Base-by-base conservation (phyloP, 1,140 invertebrate species). In the Heliconius hewitsoni region DNA sequence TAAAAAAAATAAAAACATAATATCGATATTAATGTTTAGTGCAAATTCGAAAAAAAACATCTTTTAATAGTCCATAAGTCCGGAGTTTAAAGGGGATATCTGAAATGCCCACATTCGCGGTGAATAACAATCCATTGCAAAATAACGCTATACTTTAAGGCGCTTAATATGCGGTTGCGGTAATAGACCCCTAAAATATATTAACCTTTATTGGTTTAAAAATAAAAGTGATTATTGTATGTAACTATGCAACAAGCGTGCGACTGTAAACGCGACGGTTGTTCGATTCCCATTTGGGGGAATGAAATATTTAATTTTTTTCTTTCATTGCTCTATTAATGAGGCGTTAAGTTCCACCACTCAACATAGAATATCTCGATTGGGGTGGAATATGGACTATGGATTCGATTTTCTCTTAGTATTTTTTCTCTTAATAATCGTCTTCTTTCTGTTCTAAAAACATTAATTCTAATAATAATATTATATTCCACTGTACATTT, bases 61-160 rank as follows among this genome's bases (percentile, higher is more conserved):
- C 11, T 66, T 66, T 27, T 66, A 30, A 66, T 30, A 66, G 46
- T 34, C 70, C 27, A 52, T 27, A 73, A 50, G 27, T n/a, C 18
- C 73, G 1, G 23, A 30, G 46, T 55, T 52, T 66, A 70, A 74
- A 78, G 55, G 23, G 78, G 60, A 42, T 74, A 74, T 52, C 73
- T 34, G 27, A 46, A 52, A 46, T 27, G 57, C 55, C 79, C 79
- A 55, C 74, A 76, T 79, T 74, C 73, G 79, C 71, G 79, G 74
- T 80, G 39, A 70, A 73, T 71, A 30, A 80, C 71, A 80, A 46
- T 73, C 55, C 79, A 76, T 76, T 80, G 55, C 79, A 76, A 80
- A 79, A 80, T 80, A 80, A 80, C 73, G 79, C 50, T 73, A 66
- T 80, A 76, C 79, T 80, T 80, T 80, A 76, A 76, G 70, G 70